These are phyloP conservation scores for Tetheella fluctuosa DNA, from an alignment of 2,888 invertebrate species.

Conservation along the genomic window DNA sequence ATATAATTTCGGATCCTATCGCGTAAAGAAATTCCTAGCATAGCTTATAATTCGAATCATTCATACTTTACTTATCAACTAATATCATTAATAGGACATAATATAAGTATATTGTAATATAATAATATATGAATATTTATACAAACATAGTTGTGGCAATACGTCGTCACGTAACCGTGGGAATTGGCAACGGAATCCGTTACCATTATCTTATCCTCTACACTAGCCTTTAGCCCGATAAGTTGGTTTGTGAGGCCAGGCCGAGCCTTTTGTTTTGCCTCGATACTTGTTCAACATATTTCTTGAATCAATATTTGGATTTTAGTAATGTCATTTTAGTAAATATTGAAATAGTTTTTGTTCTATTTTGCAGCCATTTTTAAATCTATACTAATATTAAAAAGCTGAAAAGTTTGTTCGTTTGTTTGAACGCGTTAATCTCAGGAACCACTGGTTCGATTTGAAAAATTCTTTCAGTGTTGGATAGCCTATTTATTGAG, in stretches of 20 bases:
- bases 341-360: not conserved
- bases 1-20: too few species aligned
- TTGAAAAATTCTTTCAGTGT: too few species aligned
- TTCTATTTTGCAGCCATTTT: constrained; percentile 3
- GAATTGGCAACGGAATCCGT: constrained; percentile 35
- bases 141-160: not conserved
- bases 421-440: too few species aligned
- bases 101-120: not conserved
- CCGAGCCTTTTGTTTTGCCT: constrained; percentile 5
- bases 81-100: not conserved
- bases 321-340: not conserved
- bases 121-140: constrained; percentile 1
- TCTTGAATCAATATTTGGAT: not conserved
- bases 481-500: too few species aligned
- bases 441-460: too few species aligned
- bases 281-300: not conserved
- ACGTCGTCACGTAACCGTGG: constrained; percentile 30
- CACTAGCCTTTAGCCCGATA: constrained; percentile 25
- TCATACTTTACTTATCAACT: too few species aligned
- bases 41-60: too few species aligned
- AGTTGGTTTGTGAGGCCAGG: constrained; percentile 20
- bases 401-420: too few species aligned
- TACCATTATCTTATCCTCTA: constrained; percentile 43
- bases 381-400: too few species aligned
- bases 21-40: too few species aligned